Base-by-base conservation (phyloP, 2,797 vertebrate genomes). In the Coreius guichenoti region DNA sequence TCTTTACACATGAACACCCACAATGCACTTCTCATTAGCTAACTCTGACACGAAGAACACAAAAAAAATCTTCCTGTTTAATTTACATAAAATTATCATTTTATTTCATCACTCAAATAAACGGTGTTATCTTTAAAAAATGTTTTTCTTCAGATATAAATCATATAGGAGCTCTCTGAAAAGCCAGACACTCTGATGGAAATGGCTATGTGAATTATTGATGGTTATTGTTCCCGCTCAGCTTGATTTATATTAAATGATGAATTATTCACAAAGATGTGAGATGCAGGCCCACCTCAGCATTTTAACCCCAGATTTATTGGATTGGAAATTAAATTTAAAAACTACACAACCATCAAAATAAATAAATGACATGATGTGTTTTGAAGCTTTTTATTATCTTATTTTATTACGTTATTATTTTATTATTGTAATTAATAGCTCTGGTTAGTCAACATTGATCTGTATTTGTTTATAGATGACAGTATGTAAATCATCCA, bases 251-350 rank as follows among this genome's bases (percentile, higher is more conserved):
- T 95, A 96, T 95, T 95, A 94, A 92, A 93, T 90, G 91, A 78
- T 95, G 86, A 95, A 96, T 96, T 95, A 95, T 96, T 96, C 91
- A 96, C 61, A 75, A 54, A 89, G 90, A 94, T 92, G 91, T 86
- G 89, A 91, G 90, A 92, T 90, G 84, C 87, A 82, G 77, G 0
- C 8, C 8, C 45, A 87, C 33, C 86, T 79, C 91, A 58, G 81
- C 65, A 76, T 19, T 23, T 12, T 78, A 63, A 33, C 63, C 76
- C 79, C 4, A 4, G 43, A 8, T 72, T 56, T 69, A 80, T 80
- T 80, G 65, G 45, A 67, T 80, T 61, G 54, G 65, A 84, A 61
- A 61, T 79, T 8, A 79, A 84, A 79, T 77, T 77, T 3, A 45
- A 69, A 26, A 31, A n/a, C 11, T 17, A 36, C 51, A 7, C 26